Evolutionary conservation across 1,140 invertebrate species (phyloP).

Genomic region (Diuraphis noxia): DNA sequence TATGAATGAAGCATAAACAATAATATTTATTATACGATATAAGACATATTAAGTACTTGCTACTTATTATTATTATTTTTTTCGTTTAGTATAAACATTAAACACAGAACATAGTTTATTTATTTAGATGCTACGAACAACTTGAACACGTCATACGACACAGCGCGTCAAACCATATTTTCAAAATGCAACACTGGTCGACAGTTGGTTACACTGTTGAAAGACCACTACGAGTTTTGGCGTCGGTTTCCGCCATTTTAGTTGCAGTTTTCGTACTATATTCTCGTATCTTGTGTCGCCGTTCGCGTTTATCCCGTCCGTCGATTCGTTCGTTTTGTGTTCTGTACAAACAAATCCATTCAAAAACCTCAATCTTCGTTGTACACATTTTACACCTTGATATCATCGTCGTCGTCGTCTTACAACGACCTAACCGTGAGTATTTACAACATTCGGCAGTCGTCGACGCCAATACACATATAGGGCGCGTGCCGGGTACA

Average conservation of each 20-base stretch:
- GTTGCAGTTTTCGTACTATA: not conserved
- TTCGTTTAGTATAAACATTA: too few species aligned
- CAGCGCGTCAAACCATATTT: too few species aligned
- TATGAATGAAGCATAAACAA: too few species aligned
- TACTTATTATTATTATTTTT: too few species aligned
- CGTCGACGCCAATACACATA: not conserved
- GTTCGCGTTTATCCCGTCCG: not conserved
- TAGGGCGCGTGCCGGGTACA: not conserved
- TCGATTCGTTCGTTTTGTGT: not conserved
- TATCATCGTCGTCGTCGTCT: not conserved
- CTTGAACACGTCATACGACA: too few species aligned
- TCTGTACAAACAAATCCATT: not conserved
- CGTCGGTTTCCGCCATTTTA: conserved; percentile 53
- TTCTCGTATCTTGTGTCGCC: not conserved
- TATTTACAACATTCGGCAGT: not conserved
- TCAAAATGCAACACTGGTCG: not conserved
- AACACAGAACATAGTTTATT: too few species aligned
- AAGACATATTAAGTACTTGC: too few species aligned
- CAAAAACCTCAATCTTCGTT: not conserved
- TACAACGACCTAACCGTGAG: not conserved
- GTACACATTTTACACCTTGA: not conserved
- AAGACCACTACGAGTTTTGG: not conserved
- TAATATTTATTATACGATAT: too few species aligned
- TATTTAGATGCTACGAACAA: too few species aligned
- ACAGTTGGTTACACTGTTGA: not conserved